phyloP scores from a whole-genome alignment of 2,888 invertebrate species.

The Diabrotica balteata region DNA sequence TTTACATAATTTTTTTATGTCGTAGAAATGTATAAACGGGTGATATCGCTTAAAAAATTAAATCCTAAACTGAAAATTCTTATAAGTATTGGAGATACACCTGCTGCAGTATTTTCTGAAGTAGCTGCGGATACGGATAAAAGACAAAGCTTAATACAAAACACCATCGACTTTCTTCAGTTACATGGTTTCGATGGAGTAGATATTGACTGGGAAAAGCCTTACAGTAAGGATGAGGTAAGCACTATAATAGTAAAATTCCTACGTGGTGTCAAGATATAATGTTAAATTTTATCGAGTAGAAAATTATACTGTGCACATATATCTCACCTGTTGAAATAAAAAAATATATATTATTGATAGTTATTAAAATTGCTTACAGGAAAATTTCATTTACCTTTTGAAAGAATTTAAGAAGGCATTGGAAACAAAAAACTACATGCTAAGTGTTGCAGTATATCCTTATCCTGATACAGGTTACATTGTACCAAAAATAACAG shows the following conservation, averaged over 20 bases:
- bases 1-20: no score
- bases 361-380: conserved; percentile 43
- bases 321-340: no score
- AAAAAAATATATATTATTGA: no score
- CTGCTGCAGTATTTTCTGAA: conserved; percentile 53
- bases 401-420: conserved; percentile 65
- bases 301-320: no score
- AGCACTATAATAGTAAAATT: conserved; percentile 38
- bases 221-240: conserved; percentile 63
- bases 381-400: conserved; percentile 57
- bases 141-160: conserved; percentile 65
- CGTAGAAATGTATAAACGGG: conserved; percentile 23
- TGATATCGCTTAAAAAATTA: conserved; percentile 59
- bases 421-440: conserved; percentile 63
- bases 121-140: conserved; percentile 59
- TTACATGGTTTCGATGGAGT: conserved; percentile 72
- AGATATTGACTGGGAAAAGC: conserved; percentile 77
- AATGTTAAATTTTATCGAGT: no score
- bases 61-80: conserved; percentile 66
- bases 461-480: conserved; percentile 60
- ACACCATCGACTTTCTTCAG: conserved; percentile 62
- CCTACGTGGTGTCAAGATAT: no score
- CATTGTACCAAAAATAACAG: conserved; percentile 64
- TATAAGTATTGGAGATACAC: conserved; percentile 70
- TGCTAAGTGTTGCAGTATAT: conserved; percentile 68